Conservation (phyloP, 2,113 vertebrate species). For the Sakesphorus luctuosus region DNA sequence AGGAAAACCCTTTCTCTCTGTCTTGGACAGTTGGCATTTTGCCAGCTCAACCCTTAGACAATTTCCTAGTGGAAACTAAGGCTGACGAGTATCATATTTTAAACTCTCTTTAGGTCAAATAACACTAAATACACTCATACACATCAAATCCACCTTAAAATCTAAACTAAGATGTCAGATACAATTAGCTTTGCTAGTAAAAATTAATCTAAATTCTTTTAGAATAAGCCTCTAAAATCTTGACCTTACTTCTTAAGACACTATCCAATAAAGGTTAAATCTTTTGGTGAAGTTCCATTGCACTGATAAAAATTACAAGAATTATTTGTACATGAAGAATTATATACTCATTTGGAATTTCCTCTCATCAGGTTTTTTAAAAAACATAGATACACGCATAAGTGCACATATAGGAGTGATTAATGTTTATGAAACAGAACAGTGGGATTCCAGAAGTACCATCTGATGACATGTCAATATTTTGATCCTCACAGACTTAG, state of each 20-base stretch:
- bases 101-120: not conserved
- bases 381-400: not conserved
- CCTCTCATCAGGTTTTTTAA: not conserved
- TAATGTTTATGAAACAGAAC: not conserved
- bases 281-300: not conserved
- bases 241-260: not conserved
- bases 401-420: not conserved
- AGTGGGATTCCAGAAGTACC: not conserved
- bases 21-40: too few relatives aligned
- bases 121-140: not conserved
- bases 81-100: not conserved
- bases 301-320: not conserved
- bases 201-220: not conserved
- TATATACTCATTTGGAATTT: not conserved
- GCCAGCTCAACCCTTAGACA: too few relatives aligned
- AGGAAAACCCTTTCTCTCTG: too few relatives aligned
- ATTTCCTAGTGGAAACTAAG: not conserved
- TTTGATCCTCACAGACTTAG: conserved; percentile 19
- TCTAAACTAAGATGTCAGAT: not conserved
- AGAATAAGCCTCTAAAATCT: not conserved
- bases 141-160: conserved; percentile 2
- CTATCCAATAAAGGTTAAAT: not conserved
- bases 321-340: not conserved
- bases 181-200: not conserved
- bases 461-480: not conserved